phyloP scores from a whole-genome alignment of 2,888 invertebrate species.

The Elmis aenea region DNA sequence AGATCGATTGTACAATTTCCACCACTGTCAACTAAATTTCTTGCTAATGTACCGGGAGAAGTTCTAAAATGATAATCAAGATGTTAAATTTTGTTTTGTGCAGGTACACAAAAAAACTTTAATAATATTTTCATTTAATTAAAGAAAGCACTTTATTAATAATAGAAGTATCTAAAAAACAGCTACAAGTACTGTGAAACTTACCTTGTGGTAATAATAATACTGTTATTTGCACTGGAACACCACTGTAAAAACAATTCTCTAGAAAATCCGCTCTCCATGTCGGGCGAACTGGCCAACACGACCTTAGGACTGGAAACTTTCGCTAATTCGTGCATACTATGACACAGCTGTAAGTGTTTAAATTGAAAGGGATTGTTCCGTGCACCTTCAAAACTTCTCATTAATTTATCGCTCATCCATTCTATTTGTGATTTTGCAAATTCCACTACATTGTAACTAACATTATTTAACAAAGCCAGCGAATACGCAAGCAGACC shows the following conservation, averaged over 20 bases:
- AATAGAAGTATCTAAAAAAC: too few species aligned
- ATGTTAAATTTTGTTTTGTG: slow-evolving; percentile 1
- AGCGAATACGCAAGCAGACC: slow-evolving; percentile 92
- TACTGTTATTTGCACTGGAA: slow-evolving; percentile 83
- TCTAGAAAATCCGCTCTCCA: slow-evolving; percentile 92
- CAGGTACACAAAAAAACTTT: too few species aligned
- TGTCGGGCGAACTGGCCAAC: slow-evolving; percentile 88
- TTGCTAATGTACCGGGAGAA: slow-evolving; percentile 74
- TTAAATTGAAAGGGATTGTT: slow-evolving; percentile 95
- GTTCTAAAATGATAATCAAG: slow-evolving; percentile 51
- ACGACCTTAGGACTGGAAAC: slow-evolving; percentile 93
- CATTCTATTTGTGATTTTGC: slow-evolving; percentile 99
- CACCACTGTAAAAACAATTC: slow-evolving; percentile 96
- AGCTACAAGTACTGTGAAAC: too few species aligned
- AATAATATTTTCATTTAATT: too few species aligned
- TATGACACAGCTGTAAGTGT: slow-evolving; percentile 91
- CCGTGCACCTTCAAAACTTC: slow-evolving; percentile 83
- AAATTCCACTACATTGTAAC: slow-evolving; percentile 97
- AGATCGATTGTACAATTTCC: slow-evolving; percentile 68
- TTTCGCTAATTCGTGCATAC: slow-evolving; percentile 76
- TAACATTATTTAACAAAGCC: slow-evolving; percentile 91
- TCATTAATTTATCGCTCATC: slow-evolving; percentile 99
- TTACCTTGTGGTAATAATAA: slow-evolving; percentile 84
- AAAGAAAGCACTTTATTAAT: too few species aligned
- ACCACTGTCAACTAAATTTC: slow-evolving; percentile 73